Base-by-base conservation (phyloP, 2,797 vertebrate genomes). In the Ispidina lecontei region DNA sequence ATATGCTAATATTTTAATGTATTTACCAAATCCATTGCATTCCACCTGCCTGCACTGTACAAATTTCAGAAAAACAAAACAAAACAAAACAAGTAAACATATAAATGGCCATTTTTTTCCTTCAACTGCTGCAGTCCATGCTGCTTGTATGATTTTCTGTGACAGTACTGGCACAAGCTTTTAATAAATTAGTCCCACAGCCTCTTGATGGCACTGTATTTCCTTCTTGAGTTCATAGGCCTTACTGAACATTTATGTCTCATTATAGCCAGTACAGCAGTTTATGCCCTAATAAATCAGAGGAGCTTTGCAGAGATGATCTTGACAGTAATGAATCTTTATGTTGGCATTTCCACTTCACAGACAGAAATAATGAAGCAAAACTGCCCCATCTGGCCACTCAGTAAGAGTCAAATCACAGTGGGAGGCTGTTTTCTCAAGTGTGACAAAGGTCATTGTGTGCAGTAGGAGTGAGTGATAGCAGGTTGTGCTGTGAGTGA, bases 211-310 rank as follows among this genome's bases (percentile, higher is more conserved):
- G 97, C 95, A 94, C 94, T 97, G 96, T 91, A 91, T 97, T 98
- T 98, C 97, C 95, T 97, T 90, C 94, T 89, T 84, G 95, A 98
- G 97, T 97, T 97, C 97, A 96, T 56, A 97, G 98, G 96, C 96
- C 96, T 97, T 97, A 91, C 90, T 96, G 96, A 97, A 91, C 97
- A 96, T 97, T 97, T 97, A 97, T 97, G 97, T 97, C 96, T 98
- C 97, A 97, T 98, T 98, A 97, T 92, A 95, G 96, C 96, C 97
- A 47, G 70, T 96, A 96, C 95, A 97, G 97, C 96, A 96, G 95
- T 97, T 98, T 98, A 97, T 97, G 95, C 97, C 97, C 97, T 97
- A 97, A 98, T 98, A 98, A 98, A 98, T 98, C 98, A 98, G 95
- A 82, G 84, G 88, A 92, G 96, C 96, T 97, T 98, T 97, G 92